phyloP scores from a whole-genome alignment of 2,113 vertebrate species.

The Pantherophis guttatus region DNA sequence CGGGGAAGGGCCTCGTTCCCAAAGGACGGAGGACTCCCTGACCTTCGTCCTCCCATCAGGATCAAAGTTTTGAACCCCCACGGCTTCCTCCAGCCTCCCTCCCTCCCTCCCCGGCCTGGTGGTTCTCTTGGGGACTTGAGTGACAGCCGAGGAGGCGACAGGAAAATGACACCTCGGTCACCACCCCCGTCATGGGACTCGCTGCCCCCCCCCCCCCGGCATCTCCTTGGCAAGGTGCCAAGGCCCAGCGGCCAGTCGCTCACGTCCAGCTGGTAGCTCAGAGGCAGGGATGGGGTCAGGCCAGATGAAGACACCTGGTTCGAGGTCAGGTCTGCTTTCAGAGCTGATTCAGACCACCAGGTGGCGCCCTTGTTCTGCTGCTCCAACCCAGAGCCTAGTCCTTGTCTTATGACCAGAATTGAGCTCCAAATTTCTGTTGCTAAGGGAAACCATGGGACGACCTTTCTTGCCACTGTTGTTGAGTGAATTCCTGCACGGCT shows the following conservation, averaged over 20 bases:
- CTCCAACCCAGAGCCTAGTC: background rate
- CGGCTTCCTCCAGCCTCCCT: background rate
- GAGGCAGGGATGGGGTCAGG: background rate
- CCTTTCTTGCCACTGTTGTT: too few relatives aligned
- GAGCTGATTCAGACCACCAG: background rate
- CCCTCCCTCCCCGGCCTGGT: background rate
- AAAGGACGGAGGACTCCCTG: background rate
- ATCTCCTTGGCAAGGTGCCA: background rate
- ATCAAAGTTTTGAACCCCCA: background rate
- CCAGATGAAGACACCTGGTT: background rate
- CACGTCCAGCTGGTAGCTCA: background rate
- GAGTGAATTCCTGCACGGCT: too few relatives aligned
- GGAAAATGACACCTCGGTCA: background rate
- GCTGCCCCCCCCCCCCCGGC: too few relatives aligned
- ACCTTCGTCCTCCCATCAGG: background rate
- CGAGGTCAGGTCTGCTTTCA: background rate
- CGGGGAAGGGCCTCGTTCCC: background rate
- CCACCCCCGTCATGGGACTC: background rate
- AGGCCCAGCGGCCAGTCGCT: background rate
- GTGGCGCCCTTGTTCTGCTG: background rate
- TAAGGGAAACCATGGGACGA: too few relatives aligned
- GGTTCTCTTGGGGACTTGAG: background rate
- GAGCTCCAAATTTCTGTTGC: too few relatives aligned
- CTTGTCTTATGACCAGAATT: too few relatives aligned
- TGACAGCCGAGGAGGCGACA: background rate